Evolutionary conservation across 2,113 vertebrate genomes (phyloP).

Genomic region (Aepyceros melampus): DNA sequence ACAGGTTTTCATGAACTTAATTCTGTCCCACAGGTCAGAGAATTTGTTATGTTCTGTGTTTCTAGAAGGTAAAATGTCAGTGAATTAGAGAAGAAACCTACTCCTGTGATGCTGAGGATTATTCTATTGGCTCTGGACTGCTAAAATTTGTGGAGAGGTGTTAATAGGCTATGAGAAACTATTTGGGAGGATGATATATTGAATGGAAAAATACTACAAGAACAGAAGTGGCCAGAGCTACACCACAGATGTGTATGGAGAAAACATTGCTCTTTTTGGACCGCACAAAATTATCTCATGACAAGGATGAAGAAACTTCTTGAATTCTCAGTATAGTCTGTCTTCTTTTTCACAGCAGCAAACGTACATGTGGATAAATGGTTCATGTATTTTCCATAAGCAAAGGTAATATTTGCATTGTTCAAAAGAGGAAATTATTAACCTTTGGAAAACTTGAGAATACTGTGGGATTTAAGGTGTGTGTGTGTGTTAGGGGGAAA

Average conservation of each 20-base stretch:
- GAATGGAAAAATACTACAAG: not conserved
- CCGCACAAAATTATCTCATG: not conserved
- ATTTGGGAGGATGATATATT: conserved; percentile 4
- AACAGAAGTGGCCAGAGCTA: not conserved
- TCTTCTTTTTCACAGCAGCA: not conserved
- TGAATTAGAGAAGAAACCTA: not conserved
- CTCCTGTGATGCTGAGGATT: not conserved
- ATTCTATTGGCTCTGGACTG: not conserved
- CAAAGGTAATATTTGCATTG: conserved; percentile 31
- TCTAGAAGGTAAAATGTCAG: not conserved
- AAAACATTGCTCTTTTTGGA: not conserved
- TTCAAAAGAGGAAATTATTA: conserved; percentile 31
- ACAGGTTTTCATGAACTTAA: not conserved
- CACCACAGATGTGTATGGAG: not conserved
- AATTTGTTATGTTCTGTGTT: not conserved
- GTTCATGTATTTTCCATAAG: conserved; percentile 4
- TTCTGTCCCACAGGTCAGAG: not conserved
- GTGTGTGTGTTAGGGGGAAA: not conserved
- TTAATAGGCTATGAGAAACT: conserved; percentile 34
- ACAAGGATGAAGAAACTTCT: not conserved
- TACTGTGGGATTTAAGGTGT: not conserved
- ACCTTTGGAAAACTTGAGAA: conserved; percentile 22
- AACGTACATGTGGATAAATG: not conserved
- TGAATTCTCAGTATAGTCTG: conserved; percentile 14
- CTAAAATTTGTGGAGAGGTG: conserved; percentile 7